Conservation (phyloP, 2,113 vertebrate genomes). For the Nerophis lumbriciformis region DNA sequence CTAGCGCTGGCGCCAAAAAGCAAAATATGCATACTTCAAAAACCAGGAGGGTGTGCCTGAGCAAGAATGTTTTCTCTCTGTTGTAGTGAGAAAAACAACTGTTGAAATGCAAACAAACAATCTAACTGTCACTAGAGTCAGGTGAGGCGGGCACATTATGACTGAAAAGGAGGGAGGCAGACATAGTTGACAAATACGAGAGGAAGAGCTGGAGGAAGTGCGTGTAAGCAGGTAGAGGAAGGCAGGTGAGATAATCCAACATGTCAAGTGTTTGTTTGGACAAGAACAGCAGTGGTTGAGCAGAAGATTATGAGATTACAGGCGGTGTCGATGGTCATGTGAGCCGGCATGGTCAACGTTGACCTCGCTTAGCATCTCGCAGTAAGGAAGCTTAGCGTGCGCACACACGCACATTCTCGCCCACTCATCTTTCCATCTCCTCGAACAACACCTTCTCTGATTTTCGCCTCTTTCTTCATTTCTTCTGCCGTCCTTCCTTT, state of each 20-base stretch:
- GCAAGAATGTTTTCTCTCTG: too few species aligned
- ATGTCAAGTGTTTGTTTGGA: conserved; percentile 51
- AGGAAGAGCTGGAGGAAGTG: not conserved
- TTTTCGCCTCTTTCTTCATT: conserved; percentile 13
- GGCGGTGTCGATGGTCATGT: conserved; percentile 61
- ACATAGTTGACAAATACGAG: conserved; percentile 3
- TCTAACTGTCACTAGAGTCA: too few species aligned
- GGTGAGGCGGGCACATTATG: too few species aligned
- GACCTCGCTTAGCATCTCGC: conserved; percentile 64
- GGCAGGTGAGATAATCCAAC: conserved; percentile 50
- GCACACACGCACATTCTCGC: conserved; percentile 18
- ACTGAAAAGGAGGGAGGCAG: not conserved
- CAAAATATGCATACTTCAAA: too few species aligned
- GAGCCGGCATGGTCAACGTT: conserved; percentile 52
- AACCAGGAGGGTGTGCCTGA: too few species aligned
- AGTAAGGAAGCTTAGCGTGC: conserved; percentile 64
- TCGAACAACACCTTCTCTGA: conserved; percentile 6
- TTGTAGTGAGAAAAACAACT: too few species aligned
- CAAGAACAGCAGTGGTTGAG: conserved; percentile 40
- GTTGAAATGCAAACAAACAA: too few species aligned
- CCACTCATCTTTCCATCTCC: conserved; percentile 19
- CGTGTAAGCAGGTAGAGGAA: conserved; percentile 1
- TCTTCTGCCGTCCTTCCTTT: conserved; percentile 16
- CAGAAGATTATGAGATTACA: conserved; percentile 72
- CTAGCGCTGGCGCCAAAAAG: too few species aligned